Evolutionary conservation across 1,140 invertebrate genomes (phyloP).

Genomic region (Aphidius gifuensis): DNA sequence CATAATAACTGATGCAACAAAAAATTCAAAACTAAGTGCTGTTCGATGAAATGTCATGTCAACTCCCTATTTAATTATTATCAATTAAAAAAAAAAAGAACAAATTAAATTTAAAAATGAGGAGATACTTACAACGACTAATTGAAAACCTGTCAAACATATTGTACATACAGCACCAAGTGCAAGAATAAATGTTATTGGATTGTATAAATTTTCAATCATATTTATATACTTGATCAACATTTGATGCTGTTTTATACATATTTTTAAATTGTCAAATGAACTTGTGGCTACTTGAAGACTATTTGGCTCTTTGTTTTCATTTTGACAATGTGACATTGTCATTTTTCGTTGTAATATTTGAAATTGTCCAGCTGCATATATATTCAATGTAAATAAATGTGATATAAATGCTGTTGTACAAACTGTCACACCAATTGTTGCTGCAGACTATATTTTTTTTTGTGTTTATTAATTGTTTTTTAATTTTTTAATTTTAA

Average conservation of each 20-base stretch:
- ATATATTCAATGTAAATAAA: conserved; percentile 24
- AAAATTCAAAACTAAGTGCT: conserved; percentile 24
- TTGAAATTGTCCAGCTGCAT: conserved; percentile 27
- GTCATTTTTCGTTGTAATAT: conserved; percentile 27
- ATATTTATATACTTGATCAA: conserved; percentile 31
- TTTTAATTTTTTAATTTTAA: background rate
- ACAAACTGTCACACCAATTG: conserved; percentile 22
- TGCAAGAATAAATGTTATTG: conserved; percentile 31
- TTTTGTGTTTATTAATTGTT: background rate
- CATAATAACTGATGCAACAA: conserved; percentile 23
- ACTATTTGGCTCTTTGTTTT: background rate
- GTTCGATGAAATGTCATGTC: conserved; percentile 11
- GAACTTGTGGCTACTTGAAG: background rate
- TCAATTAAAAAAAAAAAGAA: background rate
- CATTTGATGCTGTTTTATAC: conserved; percentile 34
- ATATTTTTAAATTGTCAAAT: conserved; percentile 27
- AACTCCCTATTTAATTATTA: conserved; percentile 11
- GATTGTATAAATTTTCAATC: conserved; percentile 32
- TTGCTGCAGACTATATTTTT: conserved; percentile 27
- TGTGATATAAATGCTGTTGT: conserved; percentile 27
- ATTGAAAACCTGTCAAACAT: conserved; percentile 34
- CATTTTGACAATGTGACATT: conserved; percentile 11
- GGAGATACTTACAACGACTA: conserved; percentile 27
- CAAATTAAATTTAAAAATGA: background rate
- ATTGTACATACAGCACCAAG: conserved; percentile 30